phyloP scores from a whole-genome alignment of 2,797 vertebrate species.

The Pseudomugil tenellus region DNA sequence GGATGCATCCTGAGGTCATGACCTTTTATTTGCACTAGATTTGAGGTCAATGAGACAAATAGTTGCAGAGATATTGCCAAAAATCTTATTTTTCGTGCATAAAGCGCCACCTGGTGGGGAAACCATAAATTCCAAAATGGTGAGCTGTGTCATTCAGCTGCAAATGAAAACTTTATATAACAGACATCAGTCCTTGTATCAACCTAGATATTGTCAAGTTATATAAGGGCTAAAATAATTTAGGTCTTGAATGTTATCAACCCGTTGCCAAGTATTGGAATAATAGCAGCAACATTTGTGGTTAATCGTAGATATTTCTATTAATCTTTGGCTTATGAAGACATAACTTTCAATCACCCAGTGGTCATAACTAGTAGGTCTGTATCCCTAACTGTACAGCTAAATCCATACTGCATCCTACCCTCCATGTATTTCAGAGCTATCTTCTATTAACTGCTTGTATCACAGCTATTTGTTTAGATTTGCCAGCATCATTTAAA shows the following conservation, averaged over 20 bases:
- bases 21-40: no score
- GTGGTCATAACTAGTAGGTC: slow-evolving; percentile 45
- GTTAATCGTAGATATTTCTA: slow-evolving; percentile 39
- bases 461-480: slow-evolving; percentile 34
- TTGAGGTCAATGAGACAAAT: no score
- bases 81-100: no score
- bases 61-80: no score
- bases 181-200: slow-evolving; percentile 34
- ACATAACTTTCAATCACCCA: slow-evolving; percentile 32
- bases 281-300: slow-evolving; percentile 2
- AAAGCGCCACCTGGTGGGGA: no score
- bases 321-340: slow-evolving; percentile 31
- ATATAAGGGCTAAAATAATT: slow-evolving; percentile 21
- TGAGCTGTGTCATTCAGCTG: slow-evolving; percentile 50
- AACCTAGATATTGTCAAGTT: slow-evolving; percentile 21
- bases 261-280: slow-evolving; percentile 4
- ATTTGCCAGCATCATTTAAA: slow-evolving; percentile 47
- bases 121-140: no score
- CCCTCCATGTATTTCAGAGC: slow-evolving; percentile 43
- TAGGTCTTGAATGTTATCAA: slow-evolving; percentile 16
- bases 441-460: slow-evolving; percentile 24
- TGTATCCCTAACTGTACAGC: slow-evolving; percentile 52
- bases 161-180: slow-evolving; percentile 50
- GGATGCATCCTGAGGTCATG: no score
- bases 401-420: slow-evolving; percentile 41